Evolutionary conservation across 2,888 invertebrate genomes (phyloP), one percentile per base, ranked within the genome.

Genomic region (Leucoma salicis): DNA sequence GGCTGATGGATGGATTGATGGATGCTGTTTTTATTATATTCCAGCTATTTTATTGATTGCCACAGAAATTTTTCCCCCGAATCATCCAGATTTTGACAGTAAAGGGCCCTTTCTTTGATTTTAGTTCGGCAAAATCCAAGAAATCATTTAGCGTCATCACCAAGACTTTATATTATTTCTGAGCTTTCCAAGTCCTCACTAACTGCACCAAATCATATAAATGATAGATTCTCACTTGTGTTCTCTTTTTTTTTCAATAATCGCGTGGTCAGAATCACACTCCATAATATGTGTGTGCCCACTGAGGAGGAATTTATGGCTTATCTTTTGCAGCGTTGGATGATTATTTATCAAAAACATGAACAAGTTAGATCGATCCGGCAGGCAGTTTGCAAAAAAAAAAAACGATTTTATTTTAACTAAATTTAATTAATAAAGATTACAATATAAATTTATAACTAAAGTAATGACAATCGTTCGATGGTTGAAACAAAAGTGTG

Each of bases 11-110:
- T n/a, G n/a, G n/a, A n/a, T n/a, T n/a, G n/a, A n/a, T n/a, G n/a
- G 7, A 42, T 11, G 14, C 13, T 27, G n/a, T 33, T 28, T 14
- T 49, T 49, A 34, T 36, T 34, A 37, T 35, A 49, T 34, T 46
- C 46, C 37, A 50, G 18, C 49, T 46, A 50, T 38, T 50, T 48
- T 8, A 43, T 28, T 13, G 48, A 36, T 37, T 49, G 36, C 42
- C 42, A n/a, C 4, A 44, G 12, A 27, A 49, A 49, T 12, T 39
- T 42, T 5, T 49, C 15, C 1, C 45, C 40, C 10, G 31, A 12
- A 8, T 28, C 32, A 14, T 49, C 41, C 24, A 35, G 16, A 25
- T 53, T 53, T 46, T 53, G 10, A 46, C 31, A 18, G 39, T 21
- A 35, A 46, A 44, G 10, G 48, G 48, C 4, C 48, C 52, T 16